Evolutionary conservation across 1,140 invertebrate genomes (phyloP).

Genomic region (Pectinophora gossypiella): DNA sequence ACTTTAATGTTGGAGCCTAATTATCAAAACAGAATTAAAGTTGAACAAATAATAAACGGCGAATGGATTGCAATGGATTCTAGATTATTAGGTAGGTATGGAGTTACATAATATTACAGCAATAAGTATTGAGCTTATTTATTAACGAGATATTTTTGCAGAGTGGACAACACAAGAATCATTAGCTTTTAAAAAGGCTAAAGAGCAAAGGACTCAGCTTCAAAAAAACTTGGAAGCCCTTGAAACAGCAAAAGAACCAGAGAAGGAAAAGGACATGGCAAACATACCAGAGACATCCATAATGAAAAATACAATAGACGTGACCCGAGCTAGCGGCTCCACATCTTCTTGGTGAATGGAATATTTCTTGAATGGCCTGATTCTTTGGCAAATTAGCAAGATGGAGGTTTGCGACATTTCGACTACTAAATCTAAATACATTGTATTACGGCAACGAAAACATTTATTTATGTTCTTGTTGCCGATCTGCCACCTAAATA

Average conservation of each 20-base stretch:
- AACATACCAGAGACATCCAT: slow-evolving; percentile 31
- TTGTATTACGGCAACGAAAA: too few relatives aligned
- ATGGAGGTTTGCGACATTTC: too few relatives aligned
- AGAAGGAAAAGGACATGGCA: slow-evolving; percentile 27
- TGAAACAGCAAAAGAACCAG: too few relatives aligned
- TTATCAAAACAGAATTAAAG: slow-evolving; percentile 65
- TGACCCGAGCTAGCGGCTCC: slow-evolving; percentile 22
- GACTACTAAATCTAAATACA: too few relatives aligned
- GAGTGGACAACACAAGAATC: slow-evolving; percentile 60
- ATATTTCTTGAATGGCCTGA: too few relatives aligned
- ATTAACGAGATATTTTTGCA: slow-evolving; percentile 22
- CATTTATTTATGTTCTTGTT: too few relatives aligned
- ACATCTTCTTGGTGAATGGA: slow-evolving; percentile 29
- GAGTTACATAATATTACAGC: too few relatives aligned
- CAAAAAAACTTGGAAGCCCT: slow-evolving; percentile 27
- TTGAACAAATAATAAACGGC: slow-evolving; percentile 50
- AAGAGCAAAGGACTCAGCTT: slow-evolving; percentile 43
- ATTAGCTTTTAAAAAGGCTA: slow-evolving; percentile 50
- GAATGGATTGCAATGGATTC: slow-evolving; percentile 77
- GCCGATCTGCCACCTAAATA: too few relatives aligned
- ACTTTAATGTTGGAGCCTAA: slow-evolving; percentile 82
- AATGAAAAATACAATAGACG: slow-evolving; percentile 26
- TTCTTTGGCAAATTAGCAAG: too few relatives aligned
- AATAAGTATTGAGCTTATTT: too few relatives aligned
- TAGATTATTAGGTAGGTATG: slow-evolving; percentile 47